These are phyloP conservation scores for Phrynocephalus forsythii DNA, from an alignment of 2,797 vertebrate genomes.

Conservation along the genomic window DNA sequence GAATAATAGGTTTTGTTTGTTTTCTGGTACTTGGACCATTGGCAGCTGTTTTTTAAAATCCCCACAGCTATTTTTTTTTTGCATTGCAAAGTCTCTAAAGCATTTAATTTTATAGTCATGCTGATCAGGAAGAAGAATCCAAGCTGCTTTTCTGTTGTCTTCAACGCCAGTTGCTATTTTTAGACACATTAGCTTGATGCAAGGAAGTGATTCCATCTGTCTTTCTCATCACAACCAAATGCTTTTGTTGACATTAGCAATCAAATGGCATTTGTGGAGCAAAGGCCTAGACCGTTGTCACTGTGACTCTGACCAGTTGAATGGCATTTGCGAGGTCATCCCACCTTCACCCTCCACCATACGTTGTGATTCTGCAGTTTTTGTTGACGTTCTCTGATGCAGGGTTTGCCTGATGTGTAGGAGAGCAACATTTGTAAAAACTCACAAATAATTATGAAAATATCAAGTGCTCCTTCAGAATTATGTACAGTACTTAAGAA, in stretches of 20 bases:
- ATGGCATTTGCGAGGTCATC: background rate
- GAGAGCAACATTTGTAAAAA: background rate
- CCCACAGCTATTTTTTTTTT: background rate
- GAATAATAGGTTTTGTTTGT: background rate
- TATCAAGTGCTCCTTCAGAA: conserved; percentile 11
- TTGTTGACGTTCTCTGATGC: background rate
- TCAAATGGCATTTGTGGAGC: conserved; percentile 4
- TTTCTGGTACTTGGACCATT: background rate
- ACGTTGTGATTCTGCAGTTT: background rate
- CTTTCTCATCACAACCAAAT: conserved; percentile 13
- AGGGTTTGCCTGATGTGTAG: background rate
- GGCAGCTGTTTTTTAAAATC: background rate
- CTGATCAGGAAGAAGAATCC: conserved; percentile 22
- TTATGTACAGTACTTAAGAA: background rate
- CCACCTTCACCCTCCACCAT: too few relatives aligned
- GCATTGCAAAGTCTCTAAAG: background rate
- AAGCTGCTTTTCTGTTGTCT: conserved; percentile 21
- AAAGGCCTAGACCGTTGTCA: background rate
- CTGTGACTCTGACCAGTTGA: conserved; percentile 1
- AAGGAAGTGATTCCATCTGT: conserved; percentile 28
- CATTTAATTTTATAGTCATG: background rate
- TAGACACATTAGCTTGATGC: conserved; percentile 19
- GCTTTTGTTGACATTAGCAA: conserved; percentile 38
- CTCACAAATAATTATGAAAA: background rate
- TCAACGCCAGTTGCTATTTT: conserved; percentile 32